A percentile compares a stretch with the other conserved stretches of the same genome.
These are phyloP conservation scores for Capromys pilorides DNA, from an alignment of 2,797 vertebrate species.

Conservation along the genomic window DNA sequence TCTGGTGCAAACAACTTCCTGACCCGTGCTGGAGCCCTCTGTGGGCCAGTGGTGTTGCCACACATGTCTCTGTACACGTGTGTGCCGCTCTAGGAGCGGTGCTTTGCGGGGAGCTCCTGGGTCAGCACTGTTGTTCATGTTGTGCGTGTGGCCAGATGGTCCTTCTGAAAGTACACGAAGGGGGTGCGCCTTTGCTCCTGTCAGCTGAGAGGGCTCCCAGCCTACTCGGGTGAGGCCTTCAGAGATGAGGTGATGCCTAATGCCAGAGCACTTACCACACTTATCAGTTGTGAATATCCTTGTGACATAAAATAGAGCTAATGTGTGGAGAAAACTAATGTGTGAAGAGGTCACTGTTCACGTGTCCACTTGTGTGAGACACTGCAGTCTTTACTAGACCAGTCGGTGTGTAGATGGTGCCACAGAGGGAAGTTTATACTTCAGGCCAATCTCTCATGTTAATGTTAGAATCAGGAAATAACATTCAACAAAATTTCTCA, in stretches of 20 bases:
- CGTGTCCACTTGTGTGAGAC: neutral
- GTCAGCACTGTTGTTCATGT: neutral
- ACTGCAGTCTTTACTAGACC: neutral
- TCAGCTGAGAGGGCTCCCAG: neutral
- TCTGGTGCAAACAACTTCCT: neutral
- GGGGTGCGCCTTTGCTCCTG: neutral
- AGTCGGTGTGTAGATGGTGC: neutral
- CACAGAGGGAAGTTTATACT: neutral
- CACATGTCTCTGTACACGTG: neutral
- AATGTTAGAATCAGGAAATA: slow-evolving; percentile 34
- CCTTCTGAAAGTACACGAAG: neutral
- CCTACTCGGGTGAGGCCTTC: neutral
- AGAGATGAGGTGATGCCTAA: neutral
- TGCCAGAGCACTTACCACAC: neutral
- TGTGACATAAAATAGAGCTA: neutral
- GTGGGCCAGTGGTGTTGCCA: neutral
- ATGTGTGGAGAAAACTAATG: neutral
- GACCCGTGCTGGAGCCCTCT: neutral
- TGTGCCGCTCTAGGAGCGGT: neutral
- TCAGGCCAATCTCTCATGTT: slow-evolving; percentile 1
- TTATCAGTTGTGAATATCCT: neutral
- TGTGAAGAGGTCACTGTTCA: neutral
- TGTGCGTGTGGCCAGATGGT: neutral
- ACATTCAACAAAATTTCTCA: slow-evolving; percentile 14
- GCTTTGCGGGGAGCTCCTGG: neutral